Percentiles rank a stretch among this genome's conserved stretches.
Conservation (phyloP, 2,797 vertebrate species). For the Streptopelia turtur region DNA sequence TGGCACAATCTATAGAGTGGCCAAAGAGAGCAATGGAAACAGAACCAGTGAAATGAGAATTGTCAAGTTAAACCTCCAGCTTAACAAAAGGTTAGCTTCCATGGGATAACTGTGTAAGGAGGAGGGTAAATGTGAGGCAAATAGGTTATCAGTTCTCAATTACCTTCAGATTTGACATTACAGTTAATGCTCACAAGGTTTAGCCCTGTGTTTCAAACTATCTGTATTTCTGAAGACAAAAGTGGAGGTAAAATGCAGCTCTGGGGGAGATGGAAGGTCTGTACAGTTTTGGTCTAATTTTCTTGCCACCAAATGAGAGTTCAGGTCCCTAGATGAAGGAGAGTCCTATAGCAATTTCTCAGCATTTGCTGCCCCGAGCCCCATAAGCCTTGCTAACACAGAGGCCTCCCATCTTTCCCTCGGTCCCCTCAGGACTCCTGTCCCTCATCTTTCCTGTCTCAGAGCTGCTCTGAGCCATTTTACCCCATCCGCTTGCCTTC, state of each 20-base stretch:
- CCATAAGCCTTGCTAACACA: background rate
- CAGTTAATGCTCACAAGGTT: background rate
- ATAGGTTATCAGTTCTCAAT: background rate
- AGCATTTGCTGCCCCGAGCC: background rate
- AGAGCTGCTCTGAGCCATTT: background rate
- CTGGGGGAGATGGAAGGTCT: background rate
- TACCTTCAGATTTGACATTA: background rate
- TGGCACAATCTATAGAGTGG: background rate
- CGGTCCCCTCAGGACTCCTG: fast-evolving
- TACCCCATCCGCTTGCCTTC: background rate
- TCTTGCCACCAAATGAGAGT: background rate
- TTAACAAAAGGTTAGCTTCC: background rate
- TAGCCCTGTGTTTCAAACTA: background rate
- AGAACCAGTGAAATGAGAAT: background rate
- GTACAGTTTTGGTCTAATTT: background rate
- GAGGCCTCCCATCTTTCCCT: background rate
- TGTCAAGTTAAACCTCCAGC: background rate
- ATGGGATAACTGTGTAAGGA: background rate
- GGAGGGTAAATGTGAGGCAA: background rate
- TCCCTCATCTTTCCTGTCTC: background rate
- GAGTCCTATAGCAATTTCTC: background rate
- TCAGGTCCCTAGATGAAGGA: background rate
- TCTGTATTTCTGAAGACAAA: background rate
- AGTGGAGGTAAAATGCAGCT: background rate
- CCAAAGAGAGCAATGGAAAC: background rate